A percentile compares a stretch with the other conserved stretches of the same genome.
Conservation (phyloP, 2,113 vertebrate species). For the Empidonax alnorum region DNA sequence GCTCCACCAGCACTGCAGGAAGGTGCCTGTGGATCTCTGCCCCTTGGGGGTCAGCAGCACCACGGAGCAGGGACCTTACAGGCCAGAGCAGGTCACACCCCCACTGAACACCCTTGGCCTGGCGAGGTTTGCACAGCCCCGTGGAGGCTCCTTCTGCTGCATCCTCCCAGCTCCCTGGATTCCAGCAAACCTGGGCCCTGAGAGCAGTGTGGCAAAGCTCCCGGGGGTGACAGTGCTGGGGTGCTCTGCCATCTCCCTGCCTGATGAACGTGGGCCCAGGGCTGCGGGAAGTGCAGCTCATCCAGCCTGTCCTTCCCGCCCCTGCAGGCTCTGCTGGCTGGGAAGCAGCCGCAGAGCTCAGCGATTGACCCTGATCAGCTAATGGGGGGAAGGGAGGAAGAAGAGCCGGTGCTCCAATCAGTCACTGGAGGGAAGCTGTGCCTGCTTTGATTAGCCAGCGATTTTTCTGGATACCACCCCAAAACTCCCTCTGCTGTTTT, state of each 20-base stretch:
- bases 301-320: neutral
- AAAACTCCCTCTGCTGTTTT: neutral
- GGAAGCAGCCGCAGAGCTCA: neutral
- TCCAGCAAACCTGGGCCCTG: neutral
- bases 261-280: neutral
- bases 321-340: neutral
- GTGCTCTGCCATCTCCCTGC: neutral
- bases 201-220: neutral
- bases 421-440: neutral
- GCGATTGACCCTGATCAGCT: constrained; percentile 21
- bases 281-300: neutral
- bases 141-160: neutral
- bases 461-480: neutral
- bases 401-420: neutral
- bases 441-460: constrained; percentile 4
- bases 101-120: neutral
- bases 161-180: neutral
- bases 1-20: neutral
- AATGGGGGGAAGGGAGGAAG: neutral
- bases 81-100: neutral
- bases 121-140: neutral
- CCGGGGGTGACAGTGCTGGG: neutral
- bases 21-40: accelerated
- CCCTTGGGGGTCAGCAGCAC: neutral
- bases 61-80: accelerated